Conservation (phyloP, 2,888 invertebrate species). For the Podabrus alpinus region DNA sequence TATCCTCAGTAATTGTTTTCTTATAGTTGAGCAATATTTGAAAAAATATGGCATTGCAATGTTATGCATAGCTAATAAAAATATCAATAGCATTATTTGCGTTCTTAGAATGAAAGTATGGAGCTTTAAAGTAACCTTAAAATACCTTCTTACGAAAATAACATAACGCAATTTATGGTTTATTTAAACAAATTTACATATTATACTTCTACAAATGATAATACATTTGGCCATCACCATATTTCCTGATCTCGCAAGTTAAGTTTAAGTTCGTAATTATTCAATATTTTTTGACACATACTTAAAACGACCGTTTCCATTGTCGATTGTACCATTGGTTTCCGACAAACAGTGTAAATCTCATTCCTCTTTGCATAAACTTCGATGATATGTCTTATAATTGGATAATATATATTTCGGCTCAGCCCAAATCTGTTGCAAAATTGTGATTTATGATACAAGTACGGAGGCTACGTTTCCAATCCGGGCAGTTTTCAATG, state of each 20-base stretch:
- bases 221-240: not conserved
- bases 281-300: too few relatives aligned
- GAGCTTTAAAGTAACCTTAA: not conserved
- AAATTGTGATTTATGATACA: too few relatives aligned
- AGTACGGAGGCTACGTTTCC: too few relatives aligned
- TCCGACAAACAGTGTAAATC: too few relatives aligned
- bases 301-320: too few relatives aligned
- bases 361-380: too few relatives aligned
- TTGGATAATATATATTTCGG: too few relatives aligned
- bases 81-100: constrained; percentile 1
- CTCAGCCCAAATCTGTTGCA: too few relatives aligned
- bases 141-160: not conserved
- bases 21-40: not conserved
- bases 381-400: too few relatives aligned
- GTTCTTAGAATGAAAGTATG: not conserved
- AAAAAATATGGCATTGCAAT: constrained; percentile 1
- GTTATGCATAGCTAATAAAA: not conserved
- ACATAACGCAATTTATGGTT: not conserved
- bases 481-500: too few relatives aligned
- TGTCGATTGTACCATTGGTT: too few relatives aligned
- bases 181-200: not conserved
- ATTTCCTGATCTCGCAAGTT: not conserved
- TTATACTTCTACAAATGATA: not conserved
- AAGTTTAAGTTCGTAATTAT: not conserved
- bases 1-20: not conserved